Base-by-base conservation (phyloP, 2,888 invertebrate genomes). In the Hypsopygia costalis region DNA sequence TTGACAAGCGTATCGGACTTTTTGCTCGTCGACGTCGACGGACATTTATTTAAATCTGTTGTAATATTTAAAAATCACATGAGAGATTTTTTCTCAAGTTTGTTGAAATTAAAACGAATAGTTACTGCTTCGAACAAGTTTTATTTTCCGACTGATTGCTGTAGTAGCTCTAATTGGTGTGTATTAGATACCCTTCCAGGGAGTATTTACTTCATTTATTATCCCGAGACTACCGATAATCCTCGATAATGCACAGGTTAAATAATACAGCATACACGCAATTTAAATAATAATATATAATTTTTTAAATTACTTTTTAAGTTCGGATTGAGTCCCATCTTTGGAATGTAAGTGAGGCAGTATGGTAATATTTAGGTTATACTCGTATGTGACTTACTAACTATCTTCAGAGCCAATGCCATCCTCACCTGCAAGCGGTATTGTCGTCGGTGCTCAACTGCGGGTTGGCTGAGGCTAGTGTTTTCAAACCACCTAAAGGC, bases 1-100 rank as follows among this genome's bases (percentile, higher is more conserved):
- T 43, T 45, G 52, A 58, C 59, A 52, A 50, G 56, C 53, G 54
- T 51, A 52, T 52, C 52, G 44, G 46, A 45, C 51, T 43, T 37
- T 36, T 36, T 22, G 11, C 12, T 7, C 11, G 16, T 16, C 8
- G 8, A 8, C n/a, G n/a, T n/a, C n/a, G n/a, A n/a, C n/a, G n/a
- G n/a, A n/a, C n/a, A n/a, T 31, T 11, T 11, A 11, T 31, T 6
- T 5, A 12, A 31, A 11, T 31, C 12, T 11, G 25, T 5, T 25
- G 25, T 3, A 25, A n/a, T 7, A 7, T 25, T 25, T 3, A 25
- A 25, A 25, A 25, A 25, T 25, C 16, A 16, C n/a, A 21, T 21
- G 21, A 5, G 21, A 21, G 6, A 6, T 6, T 21, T 21, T n/a
- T 25, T 8, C 3, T 8, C 25, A n/a, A 8, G 25, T 5, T 25